A percentile compares a stretch with the other conserved stretches of the same genome.
phyloP scores from a whole-genome alignment of 2,113 vertebrate species.

The Bufo gargarizans region DNA sequence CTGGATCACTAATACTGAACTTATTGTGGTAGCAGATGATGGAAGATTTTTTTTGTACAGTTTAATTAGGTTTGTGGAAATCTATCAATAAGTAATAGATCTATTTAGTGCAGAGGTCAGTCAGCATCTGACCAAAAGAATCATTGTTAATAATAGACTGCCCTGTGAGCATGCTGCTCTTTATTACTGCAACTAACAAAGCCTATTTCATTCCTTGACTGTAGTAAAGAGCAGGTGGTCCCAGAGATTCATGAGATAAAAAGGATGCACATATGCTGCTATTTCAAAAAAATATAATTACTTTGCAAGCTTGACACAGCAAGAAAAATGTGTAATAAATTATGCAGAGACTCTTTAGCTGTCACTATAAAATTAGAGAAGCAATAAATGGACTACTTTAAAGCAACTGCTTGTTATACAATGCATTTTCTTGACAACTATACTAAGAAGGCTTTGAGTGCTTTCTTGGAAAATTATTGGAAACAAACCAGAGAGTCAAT shows the following conservation, averaged over 20 bases:
- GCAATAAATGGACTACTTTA: slow-evolving; percentile 40
- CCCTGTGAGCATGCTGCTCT: background rate
- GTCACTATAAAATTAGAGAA: slow-evolving; percentile 49
- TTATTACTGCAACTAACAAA: slow-evolving; percentile 18
- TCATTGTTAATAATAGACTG: background rate
- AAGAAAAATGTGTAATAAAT: slow-evolving; percentile 49
- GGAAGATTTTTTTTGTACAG: background rate
- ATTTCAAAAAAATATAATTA: slow-evolving; percentile 38
- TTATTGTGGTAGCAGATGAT: too few species aligned
- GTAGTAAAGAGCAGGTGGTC: slow-evolving; percentile 14
- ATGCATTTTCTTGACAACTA: slow-evolving; percentile 45
- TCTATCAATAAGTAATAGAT: background rate
- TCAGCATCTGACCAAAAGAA: background rate
- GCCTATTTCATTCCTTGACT: slow-evolving; percentile 22
- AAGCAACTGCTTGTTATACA: slow-evolving; percentile 39
- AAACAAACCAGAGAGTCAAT: slow-evolving; percentile 48
- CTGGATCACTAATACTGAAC: background rate
- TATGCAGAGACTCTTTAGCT: slow-evolving; percentile 47
- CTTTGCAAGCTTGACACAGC: slow-evolving; percentile 43
- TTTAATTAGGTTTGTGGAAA: background rate
- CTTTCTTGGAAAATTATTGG: slow-evolving; percentile 50
- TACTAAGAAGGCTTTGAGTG: slow-evolving; percentile 40
- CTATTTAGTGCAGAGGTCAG: background rate
- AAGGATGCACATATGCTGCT: slow-evolving; percentile 20
- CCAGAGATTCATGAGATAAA: slow-evolving; percentile 29